phyloP scores from a whole-genome alignment of 1,140 invertebrate genomes.

The Littorina saxatilis region DNA sequence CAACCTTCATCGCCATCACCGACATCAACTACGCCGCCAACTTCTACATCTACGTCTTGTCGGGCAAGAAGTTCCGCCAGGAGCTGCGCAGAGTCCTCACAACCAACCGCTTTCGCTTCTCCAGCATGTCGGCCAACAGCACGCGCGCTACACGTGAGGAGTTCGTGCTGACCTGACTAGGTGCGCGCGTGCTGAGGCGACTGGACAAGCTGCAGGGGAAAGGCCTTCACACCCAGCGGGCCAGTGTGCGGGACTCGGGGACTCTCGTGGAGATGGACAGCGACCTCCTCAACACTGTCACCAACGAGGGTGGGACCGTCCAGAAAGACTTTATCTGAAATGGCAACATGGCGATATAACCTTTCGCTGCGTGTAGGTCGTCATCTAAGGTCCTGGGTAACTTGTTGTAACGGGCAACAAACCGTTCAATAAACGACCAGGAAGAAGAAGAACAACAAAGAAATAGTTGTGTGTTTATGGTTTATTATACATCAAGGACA shows the following conservation, averaged over 20 bases:
- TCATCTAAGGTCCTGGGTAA: too few relatives aligned
- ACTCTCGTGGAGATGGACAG: background rate
- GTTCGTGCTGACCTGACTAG: constrained; percentile 38
- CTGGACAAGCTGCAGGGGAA: background rate
- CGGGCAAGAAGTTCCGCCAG: constrained; percentile 64
- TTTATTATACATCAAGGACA: too few relatives aligned
- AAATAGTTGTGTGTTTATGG: too few relatives aligned
- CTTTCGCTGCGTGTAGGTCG: too few relatives aligned
- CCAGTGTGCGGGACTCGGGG: too few relatives aligned
- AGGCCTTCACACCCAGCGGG: background rate
- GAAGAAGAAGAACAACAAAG: too few relatives aligned
- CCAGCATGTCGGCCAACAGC: constrained; percentile 35
- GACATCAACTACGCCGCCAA: constrained; percentile 67
- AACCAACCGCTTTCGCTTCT: constrained; percentile 40
- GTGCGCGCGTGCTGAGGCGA: background rate
- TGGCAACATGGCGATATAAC: too few relatives aligned
- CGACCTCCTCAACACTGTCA: background rate
- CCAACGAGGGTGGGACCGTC: background rate
- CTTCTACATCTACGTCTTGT: constrained; percentile 70
- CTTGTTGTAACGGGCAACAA: too few relatives aligned
- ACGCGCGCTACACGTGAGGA: constrained; percentile 32
- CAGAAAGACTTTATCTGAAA: background rate
- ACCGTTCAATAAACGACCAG: too few relatives aligned
- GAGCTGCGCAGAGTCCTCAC: constrained; percentile 62
- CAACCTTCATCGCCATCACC: constrained; percentile 54